Percentiles rank a stretch among this genome's conserved stretches.
These are phyloP conservation scores for Mus pahari DNA, from an alignment of 2,113 vertebrate genomes.

Conservation along the genomic window DNA sequence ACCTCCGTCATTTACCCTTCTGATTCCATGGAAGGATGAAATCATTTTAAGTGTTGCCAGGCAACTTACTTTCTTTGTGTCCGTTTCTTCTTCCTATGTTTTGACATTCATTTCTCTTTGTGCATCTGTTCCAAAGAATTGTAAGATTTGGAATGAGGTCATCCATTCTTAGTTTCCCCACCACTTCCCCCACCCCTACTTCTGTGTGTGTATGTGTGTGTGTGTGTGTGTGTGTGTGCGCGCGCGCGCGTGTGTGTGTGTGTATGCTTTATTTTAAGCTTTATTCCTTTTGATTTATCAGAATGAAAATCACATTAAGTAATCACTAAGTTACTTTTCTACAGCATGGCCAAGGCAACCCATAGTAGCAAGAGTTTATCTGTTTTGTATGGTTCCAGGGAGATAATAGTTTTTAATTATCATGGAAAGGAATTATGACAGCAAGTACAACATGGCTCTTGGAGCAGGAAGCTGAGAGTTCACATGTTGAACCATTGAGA, in stretches of 20 bases:
- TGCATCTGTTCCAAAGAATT: not conserved
- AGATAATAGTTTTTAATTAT: not conserved
- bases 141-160: not conserved
- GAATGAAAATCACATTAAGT: not conserved
- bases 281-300: not conserved
- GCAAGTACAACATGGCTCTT: not conserved
- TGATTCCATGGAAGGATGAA: not conserved
- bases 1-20: not conserved
- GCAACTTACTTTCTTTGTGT: not conserved
- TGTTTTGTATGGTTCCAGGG: not conserved
- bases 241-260: not conserved
- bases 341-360: not conserved
- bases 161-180: not conserved
- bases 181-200: rapidly evolving
- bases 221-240: not conserved
- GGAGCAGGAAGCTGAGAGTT: not conserved
- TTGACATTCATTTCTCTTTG: conserved; percentile 13
- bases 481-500: not conserved
- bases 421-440: not conserved
- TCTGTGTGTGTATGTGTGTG: no score
- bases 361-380: not conserved
- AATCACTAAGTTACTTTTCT: not conserved
- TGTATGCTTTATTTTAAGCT: not conserved
- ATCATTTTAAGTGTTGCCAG: not conserved
- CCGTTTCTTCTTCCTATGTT: not conserved